Percentiles rank a stretch among this genome's conserved stretches.
These are phyloP conservation scores for Hippocampus kuda DNA, from an alignment of 2,797 vertebrate genomes.

Conservation along the genomic window DNA sequence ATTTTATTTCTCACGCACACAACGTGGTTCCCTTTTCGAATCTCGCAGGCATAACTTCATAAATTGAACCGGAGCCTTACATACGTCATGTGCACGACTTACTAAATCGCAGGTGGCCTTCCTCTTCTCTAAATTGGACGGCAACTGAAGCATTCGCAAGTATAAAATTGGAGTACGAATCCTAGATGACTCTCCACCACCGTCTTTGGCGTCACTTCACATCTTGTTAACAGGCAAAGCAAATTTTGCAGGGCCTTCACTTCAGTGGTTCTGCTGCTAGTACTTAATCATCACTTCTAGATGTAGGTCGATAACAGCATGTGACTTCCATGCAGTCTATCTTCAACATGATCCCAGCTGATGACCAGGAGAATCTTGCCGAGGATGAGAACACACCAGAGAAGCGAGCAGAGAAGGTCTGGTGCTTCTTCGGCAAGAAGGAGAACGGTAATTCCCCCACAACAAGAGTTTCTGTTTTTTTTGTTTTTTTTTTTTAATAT, in stretches of 20 bases:
- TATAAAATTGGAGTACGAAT: too few species aligned
- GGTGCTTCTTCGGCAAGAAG: constrained; percentile 81
- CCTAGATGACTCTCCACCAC: too few species aligned
- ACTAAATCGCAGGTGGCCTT: too few species aligned
- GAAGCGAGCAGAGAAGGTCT: constrained; percentile 83
- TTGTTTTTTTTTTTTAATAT: not conserved
- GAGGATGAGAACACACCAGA: constrained; percentile 85
- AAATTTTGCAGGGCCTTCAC: not conserved
- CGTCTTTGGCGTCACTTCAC: too few species aligned
- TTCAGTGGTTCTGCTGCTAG: not conserved
- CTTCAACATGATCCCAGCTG: constrained; percentile 84
- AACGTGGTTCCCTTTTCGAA: too few species aligned
- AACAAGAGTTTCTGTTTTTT: not conserved
- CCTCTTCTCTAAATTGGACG: too few species aligned
- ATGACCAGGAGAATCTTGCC: constrained; percentile 72
- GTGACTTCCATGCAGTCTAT: constrained; percentile 67
- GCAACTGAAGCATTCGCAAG: too few species aligned
- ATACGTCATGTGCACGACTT: too few species aligned
- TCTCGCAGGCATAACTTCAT: too few species aligned
- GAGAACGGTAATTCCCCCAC: constrained; percentile 69
- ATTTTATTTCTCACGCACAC: too few species aligned
- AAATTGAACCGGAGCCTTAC: too few species aligned
- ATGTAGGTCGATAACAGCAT: not conserved
- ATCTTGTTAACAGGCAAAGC: too few species aligned
- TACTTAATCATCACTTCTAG: not conserved